A percentile compares a stretch with the other conserved stretches of the same genome.
Conservation (phyloP, 2,797 vertebrate genomes). For the Lacerta bilineata region DNA sequence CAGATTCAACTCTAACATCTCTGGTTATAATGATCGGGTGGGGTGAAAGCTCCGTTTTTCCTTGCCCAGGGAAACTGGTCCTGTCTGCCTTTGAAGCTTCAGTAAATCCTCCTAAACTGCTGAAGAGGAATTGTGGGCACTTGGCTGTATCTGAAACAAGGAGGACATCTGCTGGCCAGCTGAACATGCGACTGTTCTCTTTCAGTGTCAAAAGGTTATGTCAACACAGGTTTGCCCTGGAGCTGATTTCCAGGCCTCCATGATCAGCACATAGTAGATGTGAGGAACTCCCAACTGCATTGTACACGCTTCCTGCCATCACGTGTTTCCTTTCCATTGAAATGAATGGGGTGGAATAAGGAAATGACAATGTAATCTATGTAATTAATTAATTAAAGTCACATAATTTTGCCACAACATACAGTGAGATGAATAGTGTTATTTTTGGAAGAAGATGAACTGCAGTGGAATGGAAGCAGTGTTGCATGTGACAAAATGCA, state of each 20-base stretch:
- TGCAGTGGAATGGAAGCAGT: no score
- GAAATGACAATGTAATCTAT: no score
- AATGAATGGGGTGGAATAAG: no score
- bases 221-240: background rate
- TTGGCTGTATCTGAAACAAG: constrained; percentile 32
- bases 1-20: background rate
- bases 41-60: background rate
- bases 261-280: no score
- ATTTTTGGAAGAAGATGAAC: no score
- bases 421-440: no score
- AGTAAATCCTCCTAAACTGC: background rate
- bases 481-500: no score
- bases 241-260: no score
- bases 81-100: background rate
- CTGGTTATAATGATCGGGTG: background rate
- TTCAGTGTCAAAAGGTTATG: background rate
- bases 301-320: background rate
- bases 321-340: no score
- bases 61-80: background rate
- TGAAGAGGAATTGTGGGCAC: background rate
- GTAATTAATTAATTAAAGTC: no score
- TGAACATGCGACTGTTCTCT: background rate
- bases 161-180: constrained; percentile 58
- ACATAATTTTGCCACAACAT: no score
- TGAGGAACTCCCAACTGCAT: no score